These are phyloP conservation scores for Bungarus multicinctus DNA, from an alignment of 2,113 vertebrate genomes.

Conservation along the genomic window DNA sequence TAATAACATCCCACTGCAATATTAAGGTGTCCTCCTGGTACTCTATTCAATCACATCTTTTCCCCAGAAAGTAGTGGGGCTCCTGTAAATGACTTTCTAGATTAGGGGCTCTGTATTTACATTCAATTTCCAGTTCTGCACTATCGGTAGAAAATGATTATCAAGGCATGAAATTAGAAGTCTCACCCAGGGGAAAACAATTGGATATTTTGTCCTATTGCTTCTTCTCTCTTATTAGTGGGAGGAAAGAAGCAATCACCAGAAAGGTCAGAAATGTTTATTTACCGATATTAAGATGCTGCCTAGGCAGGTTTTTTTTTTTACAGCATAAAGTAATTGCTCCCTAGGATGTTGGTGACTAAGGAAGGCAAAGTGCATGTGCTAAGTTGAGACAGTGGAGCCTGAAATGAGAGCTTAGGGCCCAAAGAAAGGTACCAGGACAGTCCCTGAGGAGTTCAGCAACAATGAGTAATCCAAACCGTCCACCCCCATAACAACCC, in stretches of 20 bases:
- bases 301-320: conserved; percentile 22
- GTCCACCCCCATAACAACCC: not conserved
- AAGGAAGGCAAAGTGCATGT: not conserved
- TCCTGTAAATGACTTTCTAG: conserved; percentile 53
- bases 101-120: conserved; percentile 54
- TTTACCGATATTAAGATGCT: conserved; percentile 41
- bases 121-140: conserved; percentile 48
- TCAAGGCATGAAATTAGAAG: conserved; percentile 62
- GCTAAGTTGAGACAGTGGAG: conserved; percentile 18
- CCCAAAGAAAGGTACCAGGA: conserved; percentile 14
- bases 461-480: not conserved
- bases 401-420: conserved; percentile 51
- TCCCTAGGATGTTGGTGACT: conserved; percentile 13
- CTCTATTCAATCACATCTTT: conserved; percentile 50
- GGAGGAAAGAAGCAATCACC: conserved; percentile 46
- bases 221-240: conserved; percentile 33
- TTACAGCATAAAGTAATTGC: conserved; percentile 20
- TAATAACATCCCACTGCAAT: not conserved
- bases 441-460: conserved; percentile 3
- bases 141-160: conserved; percentile 57
- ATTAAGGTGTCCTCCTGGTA: conserved; percentile 35
- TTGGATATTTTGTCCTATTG: conserved; percentile 56
- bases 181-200: conserved; percentile 43
- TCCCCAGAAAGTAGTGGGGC: conserved; percentile 36
- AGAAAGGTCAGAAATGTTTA: conserved; percentile 64